Conservation (phyloP, 2,113 vertebrate species). For the Myrmophylax atrothorax region DNA sequence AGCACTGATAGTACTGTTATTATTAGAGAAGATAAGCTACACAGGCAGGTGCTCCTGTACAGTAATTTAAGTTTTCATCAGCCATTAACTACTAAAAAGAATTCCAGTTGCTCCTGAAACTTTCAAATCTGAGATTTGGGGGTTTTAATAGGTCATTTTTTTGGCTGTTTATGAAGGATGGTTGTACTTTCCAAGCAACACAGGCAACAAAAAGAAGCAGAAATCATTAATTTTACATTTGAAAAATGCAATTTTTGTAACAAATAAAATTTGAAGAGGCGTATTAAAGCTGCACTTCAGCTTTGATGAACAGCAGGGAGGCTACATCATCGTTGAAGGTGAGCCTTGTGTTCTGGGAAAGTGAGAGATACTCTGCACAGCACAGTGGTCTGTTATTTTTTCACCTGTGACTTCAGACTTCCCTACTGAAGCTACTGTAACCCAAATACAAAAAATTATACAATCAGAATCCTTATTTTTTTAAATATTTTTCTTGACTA, state of each 20-base stretch:
- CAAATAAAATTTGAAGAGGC: neutral
- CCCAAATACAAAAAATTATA: neutral
- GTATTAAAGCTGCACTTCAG: neutral
- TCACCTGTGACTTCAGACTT: neutral
- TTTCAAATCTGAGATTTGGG: neutral
- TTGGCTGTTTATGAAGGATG: neutral
- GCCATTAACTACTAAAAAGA: neutral
- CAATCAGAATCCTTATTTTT: neutral
- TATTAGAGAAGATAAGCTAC: neutral
- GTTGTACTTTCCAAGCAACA: neutral
- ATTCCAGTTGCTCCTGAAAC: neutral
- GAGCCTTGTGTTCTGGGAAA: neutral
- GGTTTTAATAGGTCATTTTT: neutral
- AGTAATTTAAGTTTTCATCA: neutral
- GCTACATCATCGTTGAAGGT: neutral
- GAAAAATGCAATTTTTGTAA: neutral
- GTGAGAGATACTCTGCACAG: fast-evolving
- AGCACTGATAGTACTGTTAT: neutral
- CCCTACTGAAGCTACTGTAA: neutral
- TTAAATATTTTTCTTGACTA: neutral
- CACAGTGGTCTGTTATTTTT: neutral
- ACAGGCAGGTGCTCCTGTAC: neutral
- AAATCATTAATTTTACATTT: neutral
- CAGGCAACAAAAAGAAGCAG: neutral
- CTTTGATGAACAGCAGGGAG: neutral